A percentile compares a stretch with the other conserved stretches of the same genome.
These are phyloP conservation scores for Cybosia mesomella DNA, from an alignment of 2,888 invertebrate genomes.

Conservation along the genomic window DNA sequence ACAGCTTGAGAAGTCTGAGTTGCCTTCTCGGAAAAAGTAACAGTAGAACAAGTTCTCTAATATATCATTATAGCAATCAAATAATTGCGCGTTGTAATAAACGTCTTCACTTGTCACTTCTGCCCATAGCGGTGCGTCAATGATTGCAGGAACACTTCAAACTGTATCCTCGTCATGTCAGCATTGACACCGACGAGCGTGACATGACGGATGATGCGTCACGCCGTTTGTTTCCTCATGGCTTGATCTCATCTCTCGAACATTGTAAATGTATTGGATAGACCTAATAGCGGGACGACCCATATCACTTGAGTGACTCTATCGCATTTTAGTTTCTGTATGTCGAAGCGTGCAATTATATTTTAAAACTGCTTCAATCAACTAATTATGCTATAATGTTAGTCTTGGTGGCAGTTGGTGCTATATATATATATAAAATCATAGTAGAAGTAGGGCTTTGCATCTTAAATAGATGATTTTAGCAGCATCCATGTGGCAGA, in stretches of 20 bases:
- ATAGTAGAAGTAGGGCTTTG: too few relatives aligned
- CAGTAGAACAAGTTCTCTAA: neutral
- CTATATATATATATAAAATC: too few relatives aligned
- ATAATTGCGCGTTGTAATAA: neutral
- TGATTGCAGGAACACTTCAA: slow-evolving; percentile 14
- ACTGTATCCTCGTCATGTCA: slow-evolving; percentile 12
- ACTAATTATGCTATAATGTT: too few relatives aligned
- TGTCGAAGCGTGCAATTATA: too few relatives aligned
- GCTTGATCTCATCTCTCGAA: neutral
- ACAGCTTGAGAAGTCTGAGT: neutral
- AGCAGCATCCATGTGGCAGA: too few relatives aligned
- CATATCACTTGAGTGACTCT: neutral
- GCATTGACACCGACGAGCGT: slow-evolving; percentile 1
- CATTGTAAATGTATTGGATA: slow-evolving; percentile 11
- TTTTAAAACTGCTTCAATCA: too few relatives aligned
- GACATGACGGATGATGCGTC: slow-evolving; percentile 18
- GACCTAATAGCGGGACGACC: neutral
- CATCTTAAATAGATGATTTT: too few relatives aligned
- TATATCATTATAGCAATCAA: neutral
- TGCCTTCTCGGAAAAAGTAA: neutral
- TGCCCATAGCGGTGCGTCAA: neutral
- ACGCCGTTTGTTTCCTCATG: neutral
- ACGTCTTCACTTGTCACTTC: neutral
- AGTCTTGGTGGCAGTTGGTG: too few relatives aligned
- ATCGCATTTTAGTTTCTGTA: neutral